Percentiles rank a stretch among this genome's conserved stretches.
Conservation (phyloP, 1,140 invertebrate species). For the Cyphomyrmex costatus region DNA sequence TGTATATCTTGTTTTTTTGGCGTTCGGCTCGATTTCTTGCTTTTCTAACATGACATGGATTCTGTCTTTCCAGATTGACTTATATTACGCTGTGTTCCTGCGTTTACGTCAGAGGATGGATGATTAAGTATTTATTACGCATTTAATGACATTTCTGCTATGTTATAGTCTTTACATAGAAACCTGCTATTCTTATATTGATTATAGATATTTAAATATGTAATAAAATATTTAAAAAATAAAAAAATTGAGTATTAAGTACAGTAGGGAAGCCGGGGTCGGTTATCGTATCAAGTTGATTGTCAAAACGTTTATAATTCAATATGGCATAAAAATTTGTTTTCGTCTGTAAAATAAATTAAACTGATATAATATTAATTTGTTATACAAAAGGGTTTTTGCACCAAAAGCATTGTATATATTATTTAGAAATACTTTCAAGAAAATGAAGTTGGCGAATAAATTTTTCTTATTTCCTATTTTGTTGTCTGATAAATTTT, state of each 20-base stretch:
- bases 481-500: too few species aligned
- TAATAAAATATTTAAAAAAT: not conserved
- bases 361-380: too few species aligned
- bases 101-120: not conserved
- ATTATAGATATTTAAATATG: not conserved
- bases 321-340: too few species aligned
- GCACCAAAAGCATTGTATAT: too few species aligned
- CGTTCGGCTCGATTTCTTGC: slow-evolving; percentile 1
- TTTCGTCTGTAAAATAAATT: too few species aligned
- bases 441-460: too few species aligned
- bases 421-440: too few species aligned
- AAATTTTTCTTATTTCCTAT: too few species aligned
- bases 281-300: too few species aligned
- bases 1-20: slow-evolving; percentile 32
- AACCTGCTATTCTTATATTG: not conserved
- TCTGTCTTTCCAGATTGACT: not conserved
- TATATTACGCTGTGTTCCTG: not conserved
- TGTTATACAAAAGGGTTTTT: too few species aligned
- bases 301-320: too few species aligned
- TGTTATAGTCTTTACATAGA: not conserved
- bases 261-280: too few species aligned
- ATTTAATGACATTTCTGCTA: not conserved
- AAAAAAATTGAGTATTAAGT: not conserved
- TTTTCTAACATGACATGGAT: not conserved
- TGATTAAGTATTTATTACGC: slow-evolving; percentile 5